These are phyloP conservation scores for Sinosuthora webbiana DNA, from an alignment of 2,113 vertebrate species.

Conservation along the genomic window DNA sequence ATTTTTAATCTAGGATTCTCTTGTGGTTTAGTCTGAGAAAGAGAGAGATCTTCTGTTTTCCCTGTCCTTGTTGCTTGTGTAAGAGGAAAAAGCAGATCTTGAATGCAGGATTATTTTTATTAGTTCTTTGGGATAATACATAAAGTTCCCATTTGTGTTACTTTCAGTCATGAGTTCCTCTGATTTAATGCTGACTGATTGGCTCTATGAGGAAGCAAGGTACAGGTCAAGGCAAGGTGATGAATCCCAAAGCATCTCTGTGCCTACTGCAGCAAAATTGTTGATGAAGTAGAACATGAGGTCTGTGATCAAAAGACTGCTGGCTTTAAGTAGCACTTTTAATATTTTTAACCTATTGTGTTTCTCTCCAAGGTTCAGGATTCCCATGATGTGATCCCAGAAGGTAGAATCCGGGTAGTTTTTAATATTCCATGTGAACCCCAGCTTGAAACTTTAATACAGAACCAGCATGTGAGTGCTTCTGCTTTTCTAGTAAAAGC, in stretches of 20 bases:
- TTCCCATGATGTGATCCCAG: slow-evolving; percentile 89
- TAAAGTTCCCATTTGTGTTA: neutral
- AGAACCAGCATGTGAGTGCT: slow-evolving; percentile 94
- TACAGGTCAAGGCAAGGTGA: neutral
- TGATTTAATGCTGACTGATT: neutral
- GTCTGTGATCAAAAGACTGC: neutral
- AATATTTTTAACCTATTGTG: neutral
- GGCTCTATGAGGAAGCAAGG: neutral
- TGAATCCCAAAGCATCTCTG: neutral
- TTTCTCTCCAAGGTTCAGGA: slow-evolving; percentile 84
- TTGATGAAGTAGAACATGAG: neutral
- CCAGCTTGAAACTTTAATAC: slow-evolving; percentile 90
- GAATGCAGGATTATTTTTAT: neutral
- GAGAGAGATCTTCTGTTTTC: neutral
- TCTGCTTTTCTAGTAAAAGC: neutral
- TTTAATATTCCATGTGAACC: slow-evolving; percentile 93
- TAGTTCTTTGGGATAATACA: neutral
- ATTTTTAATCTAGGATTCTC: neutral
- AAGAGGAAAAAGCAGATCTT: neutral
- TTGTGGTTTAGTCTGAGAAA: neutral
- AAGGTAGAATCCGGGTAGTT: slow-evolving; percentile 91
- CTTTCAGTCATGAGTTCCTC: neutral
- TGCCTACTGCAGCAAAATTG: neutral
- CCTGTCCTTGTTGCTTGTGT: neutral
- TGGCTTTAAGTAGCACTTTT: neutral